A percentile compares a stretch with the other conserved stretches of the same genome.
These are phyloP conservation scores for Camponotus fellah DNA, from an alignment of 2,888 invertebrate genomes.

Conservation along the genomic window DNA sequence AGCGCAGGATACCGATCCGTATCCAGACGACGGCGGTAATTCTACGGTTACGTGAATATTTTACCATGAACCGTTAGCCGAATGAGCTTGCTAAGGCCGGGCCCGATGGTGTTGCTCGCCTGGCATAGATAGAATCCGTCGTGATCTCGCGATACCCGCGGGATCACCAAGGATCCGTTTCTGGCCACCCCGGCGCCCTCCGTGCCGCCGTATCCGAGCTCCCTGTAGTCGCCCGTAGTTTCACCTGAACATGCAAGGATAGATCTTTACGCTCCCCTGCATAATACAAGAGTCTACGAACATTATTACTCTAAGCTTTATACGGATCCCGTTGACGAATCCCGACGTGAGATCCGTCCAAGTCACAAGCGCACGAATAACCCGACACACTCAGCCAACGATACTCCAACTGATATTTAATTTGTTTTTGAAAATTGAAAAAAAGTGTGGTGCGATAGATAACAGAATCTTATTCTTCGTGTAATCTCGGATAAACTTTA, in stretches of 20 bases:
- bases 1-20: slow-evolving; percentile 41
- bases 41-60: slow-evolving; percentile 77
- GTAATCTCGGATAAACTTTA: slow-evolving; percentile 23
- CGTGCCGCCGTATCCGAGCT: slow-evolving; percentile 86
- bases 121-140: slow-evolving; percentile 88
- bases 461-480: slow-evolving; percentile 23
- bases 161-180: slow-evolving; percentile 87
- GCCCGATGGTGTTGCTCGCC: slow-evolving; percentile 89
- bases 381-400: not conserved
- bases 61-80: slow-evolving; percentile 89
- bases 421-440: not conserved
- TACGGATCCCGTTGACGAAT: not conserved
- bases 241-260: slow-evolving; percentile 79
- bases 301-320: not conserved
- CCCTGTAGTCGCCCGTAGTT: slow-evolving; percentile 87
- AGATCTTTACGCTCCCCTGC: slow-evolving; percentile 25
- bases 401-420: not conserved
- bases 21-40: slow-evolving; percentile 53
- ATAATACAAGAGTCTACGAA: slow-evolving; percentile 2
- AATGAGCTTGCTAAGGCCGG: slow-evolving; percentile 89
- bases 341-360: not conserved
- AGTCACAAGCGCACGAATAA: not conserved
- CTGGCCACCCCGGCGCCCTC: slow-evolving; percentile 84
- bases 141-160: slow-evolving; percentile 87
- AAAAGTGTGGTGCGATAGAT: not conserved